Evolutionary conservation across 2,797 vertebrate genomes (phyloP).

Genomic region (Syndactyla subalaris): DNA sequence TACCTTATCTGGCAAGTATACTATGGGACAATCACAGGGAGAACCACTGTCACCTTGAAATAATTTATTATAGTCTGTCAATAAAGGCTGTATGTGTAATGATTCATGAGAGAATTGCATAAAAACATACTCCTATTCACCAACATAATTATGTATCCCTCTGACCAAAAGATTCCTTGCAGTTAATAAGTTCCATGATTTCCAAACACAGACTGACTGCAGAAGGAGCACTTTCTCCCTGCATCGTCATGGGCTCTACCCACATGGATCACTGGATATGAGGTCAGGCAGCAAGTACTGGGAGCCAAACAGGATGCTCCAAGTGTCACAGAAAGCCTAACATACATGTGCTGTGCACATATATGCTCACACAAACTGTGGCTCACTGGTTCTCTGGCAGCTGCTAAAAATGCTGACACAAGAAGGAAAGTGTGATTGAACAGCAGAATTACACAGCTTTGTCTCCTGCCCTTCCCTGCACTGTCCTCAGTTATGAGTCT

Average conservation of each 20-base stretch:
- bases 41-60: background rate
- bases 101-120: background rate
- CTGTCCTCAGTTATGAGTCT: background rate
- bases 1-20: background rate
- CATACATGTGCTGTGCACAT: background rate
- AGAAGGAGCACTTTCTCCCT: background rate
- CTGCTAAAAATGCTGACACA: background rate
- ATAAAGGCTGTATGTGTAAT: background rate
- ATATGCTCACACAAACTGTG: fast-evolving
- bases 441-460: fast-evolving
- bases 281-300: background rate
- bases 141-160: background rate
- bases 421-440: background rate
- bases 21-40: background rate
- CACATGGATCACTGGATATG: background rate
- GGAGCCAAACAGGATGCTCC: background rate
- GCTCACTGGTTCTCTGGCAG: background rate
- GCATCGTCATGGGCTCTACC: background rate
- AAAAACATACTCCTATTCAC: background rate
- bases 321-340: background rate
- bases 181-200: background rate
- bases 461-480: background rate
- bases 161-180: background rate
- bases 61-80: background rate
- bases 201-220: background rate